A percentile compares a stretch with the other conserved stretches of the same genome.
These are phyloP conservation scores for Morelia viridis DNA, from an alignment of 2,797 vertebrate species.

Conservation along the genomic window DNA sequence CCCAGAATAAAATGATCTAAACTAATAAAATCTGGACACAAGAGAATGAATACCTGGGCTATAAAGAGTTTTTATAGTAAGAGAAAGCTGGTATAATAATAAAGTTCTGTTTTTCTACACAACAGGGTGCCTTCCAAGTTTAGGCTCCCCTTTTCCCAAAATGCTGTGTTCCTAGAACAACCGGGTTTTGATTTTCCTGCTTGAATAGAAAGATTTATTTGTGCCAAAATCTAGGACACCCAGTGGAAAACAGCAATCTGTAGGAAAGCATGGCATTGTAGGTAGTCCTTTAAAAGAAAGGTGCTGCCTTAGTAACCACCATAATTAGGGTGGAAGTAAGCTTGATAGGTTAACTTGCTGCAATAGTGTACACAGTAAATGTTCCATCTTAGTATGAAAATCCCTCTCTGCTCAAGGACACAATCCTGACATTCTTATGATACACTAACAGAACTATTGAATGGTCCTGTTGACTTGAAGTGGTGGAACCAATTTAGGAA, in stretches of 20 bases:
- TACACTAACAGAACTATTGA: neutral
- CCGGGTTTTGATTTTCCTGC: neutral
- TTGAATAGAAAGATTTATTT: neutral
- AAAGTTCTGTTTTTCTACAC: neutral
- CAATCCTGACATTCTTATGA: neutral
- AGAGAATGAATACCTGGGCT: conserved; percentile 14
- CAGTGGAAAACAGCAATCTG: neutral
- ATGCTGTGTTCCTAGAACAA: neutral
- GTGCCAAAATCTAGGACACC: neutral
- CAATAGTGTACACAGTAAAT: neutral
- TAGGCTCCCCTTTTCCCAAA: neutral
- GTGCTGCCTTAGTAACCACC: neutral
- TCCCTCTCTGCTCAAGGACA: neutral
- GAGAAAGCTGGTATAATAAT: conserved; percentile 7
- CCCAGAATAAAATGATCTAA: conserved; percentile 8
- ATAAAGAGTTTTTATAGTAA: conserved; percentile 11
- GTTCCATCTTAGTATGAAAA: neutral
- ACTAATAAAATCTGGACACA: conserved; percentile 16
- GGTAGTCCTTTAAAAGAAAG: neutral
- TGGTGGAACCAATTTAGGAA: no score
- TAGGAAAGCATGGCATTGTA: neutral
- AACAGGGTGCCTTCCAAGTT: conserved; percentile 3
- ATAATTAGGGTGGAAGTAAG: neutral
- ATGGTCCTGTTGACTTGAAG: neutral
- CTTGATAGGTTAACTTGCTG: neutral